Evolutionary conservation across 2,797 vertebrate species (phyloP), one percentile per base, ranked within the genome.

Genomic region (Capromys pilorides): DNA sequence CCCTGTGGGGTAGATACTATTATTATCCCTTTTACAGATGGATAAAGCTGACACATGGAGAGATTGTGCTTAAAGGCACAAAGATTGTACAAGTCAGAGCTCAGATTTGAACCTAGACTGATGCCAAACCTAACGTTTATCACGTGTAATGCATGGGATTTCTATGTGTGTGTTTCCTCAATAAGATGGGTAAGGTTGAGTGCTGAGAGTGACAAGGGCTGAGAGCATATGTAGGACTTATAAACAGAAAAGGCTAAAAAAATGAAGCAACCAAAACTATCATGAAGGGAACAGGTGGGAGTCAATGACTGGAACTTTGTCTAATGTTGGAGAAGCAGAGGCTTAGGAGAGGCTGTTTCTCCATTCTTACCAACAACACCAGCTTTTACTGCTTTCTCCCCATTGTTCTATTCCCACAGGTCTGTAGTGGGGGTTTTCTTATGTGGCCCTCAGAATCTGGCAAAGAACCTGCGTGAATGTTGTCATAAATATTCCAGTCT

Each of bases 361-460:
- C 26, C 66, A 75, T 86, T 92, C 75, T 61, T 16, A 24, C 21
- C 24, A 33, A 84, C n/a, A 12, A 33, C 31, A 51, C 24, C 51
- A 75, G 64, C 11, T 49, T 54, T 85, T 39, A 22, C 21, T 57
- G 9, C 39, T 54, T 94, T 75, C 51, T 2, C 2, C 10, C 0
- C 21, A 1, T 11, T 96, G 12, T 64, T 0, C 0, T 39, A 7
- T 95, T 94, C 18, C 1, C 8, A 64, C 73, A 99, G 99, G 92
- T 99, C 99, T 0, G 98, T 98, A 78, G 99, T 99, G 0, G 99
- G 99, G 0, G 99, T 99, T 1, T 99, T 99, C 98, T 95, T 99
- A 88, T 99, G 99, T 2, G 99, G 99, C 9, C 99, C 99, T 0
- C 86, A 5, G 22, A 95, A 82, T 66, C 97, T 99, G 71, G 99